Conservation (phyloP, 2,888 invertebrate species). For the Dicycla oo region DNA sequence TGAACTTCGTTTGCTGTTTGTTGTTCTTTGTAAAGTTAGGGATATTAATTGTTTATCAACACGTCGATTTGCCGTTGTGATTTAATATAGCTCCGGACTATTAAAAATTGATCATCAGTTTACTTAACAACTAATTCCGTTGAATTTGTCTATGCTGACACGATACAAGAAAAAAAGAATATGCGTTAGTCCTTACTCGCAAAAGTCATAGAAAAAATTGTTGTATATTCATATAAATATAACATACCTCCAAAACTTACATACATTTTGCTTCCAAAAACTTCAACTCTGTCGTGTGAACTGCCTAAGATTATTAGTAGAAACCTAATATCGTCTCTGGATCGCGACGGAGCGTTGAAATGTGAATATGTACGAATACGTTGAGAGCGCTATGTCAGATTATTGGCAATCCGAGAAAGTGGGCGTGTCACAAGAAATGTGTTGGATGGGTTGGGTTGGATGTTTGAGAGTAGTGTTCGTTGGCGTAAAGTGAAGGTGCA, state of each 20-base stretch:
- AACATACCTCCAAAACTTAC: too few relatives aligned
- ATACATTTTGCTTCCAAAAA: background rate
- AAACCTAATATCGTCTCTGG: slow-evolving; percentile 28
- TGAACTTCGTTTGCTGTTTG: background rate
- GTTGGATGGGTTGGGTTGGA: background rate
- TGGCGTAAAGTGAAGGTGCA: too few relatives aligned
- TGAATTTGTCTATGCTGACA: background rate
- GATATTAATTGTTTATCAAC: background rate
- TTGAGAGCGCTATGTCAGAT: slow-evolving; percentile 12
- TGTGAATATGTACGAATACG: slow-evolving; percentile 40
- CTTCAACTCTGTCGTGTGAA: background rate
- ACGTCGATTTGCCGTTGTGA: background rate
- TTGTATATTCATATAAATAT: background rate
- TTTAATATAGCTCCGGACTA: background rate
- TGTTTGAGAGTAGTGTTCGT: background rate
- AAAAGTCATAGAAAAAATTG: too few relatives aligned
- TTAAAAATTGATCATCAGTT: background rate
- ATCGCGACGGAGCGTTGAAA: slow-evolving; percentile 10
- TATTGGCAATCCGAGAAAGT: slow-evolving; percentile 18
- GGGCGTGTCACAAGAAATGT: background rate
- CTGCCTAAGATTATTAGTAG: slow-evolving; percentile 41
- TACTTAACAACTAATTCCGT: background rate
- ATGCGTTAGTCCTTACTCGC: background rate
- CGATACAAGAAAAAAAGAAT: background rate
- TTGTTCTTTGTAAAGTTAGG: background rate